Conservation (phyloP, 2,888 invertebrate species). For the Deilephila porcellus region DNA sequence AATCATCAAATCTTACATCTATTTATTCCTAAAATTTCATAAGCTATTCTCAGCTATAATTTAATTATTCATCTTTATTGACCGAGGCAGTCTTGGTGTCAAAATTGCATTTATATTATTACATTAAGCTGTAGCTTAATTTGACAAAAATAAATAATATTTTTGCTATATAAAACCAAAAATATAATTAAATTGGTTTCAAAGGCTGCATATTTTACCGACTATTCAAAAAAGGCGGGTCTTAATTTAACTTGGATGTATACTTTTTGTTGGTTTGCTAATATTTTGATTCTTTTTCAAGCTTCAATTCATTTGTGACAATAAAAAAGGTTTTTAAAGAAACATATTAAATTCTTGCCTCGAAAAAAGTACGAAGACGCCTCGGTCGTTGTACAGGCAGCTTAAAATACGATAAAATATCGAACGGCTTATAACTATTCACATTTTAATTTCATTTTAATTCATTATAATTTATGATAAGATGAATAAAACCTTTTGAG, state of each 20-base stretch:
- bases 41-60: background rate
- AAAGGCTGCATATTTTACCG: too few species aligned
- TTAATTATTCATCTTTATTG: background rate
- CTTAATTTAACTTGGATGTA: too few species aligned
- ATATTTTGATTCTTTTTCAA: too few species aligned
- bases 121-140: too few species aligned
- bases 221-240: too few species aligned
- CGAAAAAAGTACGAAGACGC: background rate
- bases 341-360: too few species aligned
- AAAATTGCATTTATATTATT: background rate
- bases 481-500: background rate
- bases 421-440: constrained; percentile 4
- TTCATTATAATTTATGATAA: constrained; percentile 9
- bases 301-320: too few species aligned
- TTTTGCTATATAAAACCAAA: too few species aligned
- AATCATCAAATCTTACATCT: background rate
- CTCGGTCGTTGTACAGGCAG: background rate
- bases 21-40: background rate
- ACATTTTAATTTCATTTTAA: background rate
- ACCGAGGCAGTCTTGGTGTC: background rate
- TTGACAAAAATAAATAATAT: too few species aligned
- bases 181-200: too few species aligned
- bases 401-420: background rate
- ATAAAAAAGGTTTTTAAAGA: too few species aligned
- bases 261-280: too few species aligned